Evolutionary conservation across 2,888 invertebrate genomes (phyloP).

Genomic region (Chrysolina americana): DNA sequence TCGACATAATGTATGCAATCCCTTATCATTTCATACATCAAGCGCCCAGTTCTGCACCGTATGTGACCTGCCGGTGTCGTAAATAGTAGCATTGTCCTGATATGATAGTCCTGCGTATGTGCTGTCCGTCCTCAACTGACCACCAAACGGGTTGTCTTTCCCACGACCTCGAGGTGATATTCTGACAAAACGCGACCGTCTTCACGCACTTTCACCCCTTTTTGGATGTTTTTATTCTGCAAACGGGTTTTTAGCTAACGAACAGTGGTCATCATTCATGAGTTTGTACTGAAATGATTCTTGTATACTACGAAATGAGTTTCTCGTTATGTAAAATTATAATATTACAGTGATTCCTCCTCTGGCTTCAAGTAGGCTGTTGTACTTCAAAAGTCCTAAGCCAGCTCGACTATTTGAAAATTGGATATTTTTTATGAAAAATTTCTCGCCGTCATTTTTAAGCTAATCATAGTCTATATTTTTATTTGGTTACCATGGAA

Average conservation of each 20-base stretch:
- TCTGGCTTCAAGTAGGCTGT: too few relatives aligned
- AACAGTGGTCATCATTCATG: conserved; percentile 2
- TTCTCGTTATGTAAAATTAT: too few relatives aligned
- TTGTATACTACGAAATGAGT: not conserved
- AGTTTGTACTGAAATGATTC: not conserved
- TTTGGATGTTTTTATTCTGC: conserved; percentile 33
- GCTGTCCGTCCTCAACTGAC: conserved; percentile 54
- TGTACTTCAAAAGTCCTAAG: too few relatives aligned
- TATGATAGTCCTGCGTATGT: conserved; percentile 44
- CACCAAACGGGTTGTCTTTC: conserved; percentile 60
- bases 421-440: too few relatives aligned
- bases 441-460: too few relatives aligned
- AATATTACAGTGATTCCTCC: too few relatives aligned
- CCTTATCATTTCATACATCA: conserved; percentile 2
- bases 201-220: conserved; percentile 39
- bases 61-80: conserved; percentile 39
- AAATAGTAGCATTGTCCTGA: conserved; percentile 42
- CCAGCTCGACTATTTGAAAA: too few relatives aligned
- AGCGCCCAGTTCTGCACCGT: conserved; percentile 7
- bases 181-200: conserved; percentile 36
- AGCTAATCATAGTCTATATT: too few relatives aligned
- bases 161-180: conserved; percentile 56
- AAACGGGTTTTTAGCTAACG: conserved; percentile 43
- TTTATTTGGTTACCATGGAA: too few relatives aligned
- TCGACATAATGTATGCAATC: conserved; percentile 22